Conservation (phyloP, 1,140 invertebrate genomes). For the Potamilus streckersoni region DNA sequence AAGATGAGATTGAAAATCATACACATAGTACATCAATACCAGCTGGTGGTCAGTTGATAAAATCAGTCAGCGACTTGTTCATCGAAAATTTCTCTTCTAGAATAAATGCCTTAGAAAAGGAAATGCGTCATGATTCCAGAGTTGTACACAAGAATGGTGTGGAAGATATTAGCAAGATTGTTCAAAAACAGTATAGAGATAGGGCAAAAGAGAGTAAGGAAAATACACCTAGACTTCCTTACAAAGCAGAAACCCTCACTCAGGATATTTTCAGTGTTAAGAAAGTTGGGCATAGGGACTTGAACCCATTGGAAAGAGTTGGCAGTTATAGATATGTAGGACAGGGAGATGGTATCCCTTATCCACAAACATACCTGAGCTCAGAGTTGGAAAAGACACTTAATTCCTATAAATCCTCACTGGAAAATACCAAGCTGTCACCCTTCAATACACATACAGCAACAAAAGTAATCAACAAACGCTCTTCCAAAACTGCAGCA, state of each 20-base stretch:
- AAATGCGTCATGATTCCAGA: conserved; percentile 46
- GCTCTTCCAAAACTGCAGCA: conserved; percentile 25
- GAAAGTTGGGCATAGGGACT: conserved; percentile 30
- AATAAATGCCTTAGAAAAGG: conserved; percentile 46
- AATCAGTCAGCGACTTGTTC: conserved; percentile 48
- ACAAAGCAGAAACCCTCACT: conserved; percentile 21
- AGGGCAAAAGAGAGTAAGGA: conserved; percentile 17
- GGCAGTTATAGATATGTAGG: background rate
- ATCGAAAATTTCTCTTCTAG: conserved; percentile 51
- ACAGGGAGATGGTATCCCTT: conserved; percentile 11
- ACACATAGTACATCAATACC: conserved; percentile 24
- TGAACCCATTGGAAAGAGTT: conserved; percentile 50
- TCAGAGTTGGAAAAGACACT: conserved; percentile 35
- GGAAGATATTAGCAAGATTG: conserved; percentile 22
- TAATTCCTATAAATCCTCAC: conserved; percentile 33
- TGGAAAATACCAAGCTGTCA: conserved; percentile 37
- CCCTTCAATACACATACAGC: conserved; percentile 38
- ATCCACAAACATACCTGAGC: conserved; percentile 5
- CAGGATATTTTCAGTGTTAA: conserved; percentile 35
- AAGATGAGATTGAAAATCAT: conserved; percentile 17
- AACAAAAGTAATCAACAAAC: conserved; percentile 36
- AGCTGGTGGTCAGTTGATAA: conserved; percentile 22
- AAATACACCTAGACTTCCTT: conserved; percentile 8
- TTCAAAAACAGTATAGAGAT: conserved; percentile 11
- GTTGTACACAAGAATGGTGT: conserved; percentile 36